Base-by-base conservation (phyloP, 1,140 invertebrate genomes). In the Cyclargus thomasi region DNA sequence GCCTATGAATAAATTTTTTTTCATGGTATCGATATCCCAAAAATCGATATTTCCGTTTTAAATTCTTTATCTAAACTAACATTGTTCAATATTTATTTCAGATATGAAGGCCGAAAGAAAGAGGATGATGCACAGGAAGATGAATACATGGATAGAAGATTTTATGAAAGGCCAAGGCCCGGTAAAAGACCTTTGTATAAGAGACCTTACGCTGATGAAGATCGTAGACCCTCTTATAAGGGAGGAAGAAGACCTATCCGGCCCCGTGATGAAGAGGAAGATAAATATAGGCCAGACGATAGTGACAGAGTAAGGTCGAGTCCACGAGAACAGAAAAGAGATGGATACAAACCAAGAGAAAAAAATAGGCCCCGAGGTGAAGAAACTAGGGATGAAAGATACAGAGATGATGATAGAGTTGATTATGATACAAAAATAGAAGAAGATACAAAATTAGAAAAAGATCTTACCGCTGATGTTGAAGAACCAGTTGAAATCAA, bases 141-240 rank as follows among this genome's bases (percentile, higher is more conserved):
- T 2, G 91, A 92, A 20, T 91, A 92, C 64, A 83, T 87, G 62
- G 88, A 91, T 2, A 79, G 86, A 55, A 73, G 90, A 74, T 70
- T 70, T 6, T 88, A 85, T 67, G 79, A 86, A 0, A 80, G 80
- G 70, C 72, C 77, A 36, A 80, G 83, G 70, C 72, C 82, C 55
- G 76, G 67, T 4, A 81, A 81, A 68, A 71, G 79, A 57, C 78
- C 77, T 3, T 68, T 74, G 39, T 69, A 74, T 59, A 75, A 76
- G 65, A 74, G 79, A 67, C 77, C 77, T 53, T 79, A 81, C 17
- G 79, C 79, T 14, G 78, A 92, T 64, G 84, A 90, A 64, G 88
- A 91, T 0, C 77, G 84, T 22, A 77, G 90, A 71, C 76, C 72
- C 5, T 85, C 81, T 66, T 80, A 86, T 67, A 80, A 86, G 18